phyloP scores from a whole-genome alignment of 2,888 invertebrate genomes.

The Melolontha melolontha region DNA sequence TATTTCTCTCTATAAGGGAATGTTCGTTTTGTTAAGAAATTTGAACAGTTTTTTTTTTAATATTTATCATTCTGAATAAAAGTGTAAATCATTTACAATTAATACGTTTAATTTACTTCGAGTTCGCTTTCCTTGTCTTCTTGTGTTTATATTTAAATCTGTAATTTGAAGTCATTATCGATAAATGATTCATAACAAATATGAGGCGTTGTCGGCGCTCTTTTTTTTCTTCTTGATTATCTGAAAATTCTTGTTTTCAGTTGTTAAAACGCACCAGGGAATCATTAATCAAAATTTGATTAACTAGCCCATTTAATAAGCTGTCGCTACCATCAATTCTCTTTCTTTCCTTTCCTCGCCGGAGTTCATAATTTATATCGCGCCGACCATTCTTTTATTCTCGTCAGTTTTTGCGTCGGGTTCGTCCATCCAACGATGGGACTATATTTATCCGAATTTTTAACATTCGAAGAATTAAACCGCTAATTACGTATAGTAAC shows the following conservation, averaged over 20 bases:
- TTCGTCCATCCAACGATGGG: background rate
- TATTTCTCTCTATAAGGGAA: no score
- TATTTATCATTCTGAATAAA: no score
- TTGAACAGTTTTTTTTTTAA: no score
- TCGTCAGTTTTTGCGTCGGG: constrained; percentile 18
- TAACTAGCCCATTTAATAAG: constrained; percentile 51
- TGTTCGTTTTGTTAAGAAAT: no score
- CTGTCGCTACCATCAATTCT: constrained; percentile 50
- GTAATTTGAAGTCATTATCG: constrained; percentile 17
- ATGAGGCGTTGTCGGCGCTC: constrained; percentile 4
- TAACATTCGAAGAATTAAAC: constrained; percentile 13
- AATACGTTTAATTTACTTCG: background rate
- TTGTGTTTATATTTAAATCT: background rate
- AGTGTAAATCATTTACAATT: no score
- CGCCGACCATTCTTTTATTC: constrained; percentile 24
- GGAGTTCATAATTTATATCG: constrained; percentile 47
- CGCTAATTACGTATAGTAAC: constrained; percentile 11
- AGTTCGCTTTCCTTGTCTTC: background rate
- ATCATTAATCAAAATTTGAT: constrained; percentile 51
- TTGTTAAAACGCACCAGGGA: constrained; percentile 44
- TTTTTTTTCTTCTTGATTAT: constrained; percentile 27
- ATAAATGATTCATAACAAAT: constrained; percentile 22
- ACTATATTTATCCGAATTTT: constrained; percentile 19
- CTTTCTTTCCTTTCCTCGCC: constrained; percentile 42
- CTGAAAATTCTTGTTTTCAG: constrained; percentile 33